These are phyloP conservation scores for Apodemia duryi DNA, from an alignment of 2,888 invertebrate genomes.

Conservation along the genomic window DNA sequence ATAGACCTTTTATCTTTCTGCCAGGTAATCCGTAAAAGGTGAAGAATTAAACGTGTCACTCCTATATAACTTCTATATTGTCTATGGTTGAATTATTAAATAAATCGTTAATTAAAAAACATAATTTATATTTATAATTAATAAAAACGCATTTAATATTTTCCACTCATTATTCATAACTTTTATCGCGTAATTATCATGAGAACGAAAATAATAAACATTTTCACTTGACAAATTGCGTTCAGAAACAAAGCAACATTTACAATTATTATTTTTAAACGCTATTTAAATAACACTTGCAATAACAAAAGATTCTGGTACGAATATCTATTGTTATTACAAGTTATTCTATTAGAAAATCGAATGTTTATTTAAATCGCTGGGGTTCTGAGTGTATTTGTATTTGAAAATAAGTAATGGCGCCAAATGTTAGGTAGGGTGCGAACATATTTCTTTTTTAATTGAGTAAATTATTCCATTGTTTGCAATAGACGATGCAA, in stretches of 20 bases:
- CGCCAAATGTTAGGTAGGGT: neutral
- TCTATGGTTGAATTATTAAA: too few species aligned
- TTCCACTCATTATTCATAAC: neutral
- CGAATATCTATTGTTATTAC: neutral
- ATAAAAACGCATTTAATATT: neutral
- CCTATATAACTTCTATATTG: too few species aligned
- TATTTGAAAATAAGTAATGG: neutral
- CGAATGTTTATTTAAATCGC: neutral
- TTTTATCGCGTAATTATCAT: neutral
- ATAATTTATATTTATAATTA: too few species aligned
- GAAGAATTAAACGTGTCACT: too few species aligned
- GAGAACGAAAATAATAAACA: neutral
- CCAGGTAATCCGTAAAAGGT: too few species aligned
- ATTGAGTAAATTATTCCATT: neutral
- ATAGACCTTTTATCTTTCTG: too few species aligned
- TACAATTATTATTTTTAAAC: slow-evolving; percentile 4
- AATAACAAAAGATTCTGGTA: slow-evolving; percentile 5
- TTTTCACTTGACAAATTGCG: slow-evolving; percentile 4
- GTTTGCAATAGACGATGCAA: too few species aligned
- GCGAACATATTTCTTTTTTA: neutral
- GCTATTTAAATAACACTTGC: neutral
- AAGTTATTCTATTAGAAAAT: neutral
- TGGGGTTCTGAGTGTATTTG: slow-evolving; percentile 9
- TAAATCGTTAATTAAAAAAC: too few species aligned
- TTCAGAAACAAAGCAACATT: slow-evolving; percentile 4